Percentiles rank a stretch among this genome's conserved stretches.
These are phyloP conservation scores for Rutpela maculata DNA, from an alignment of 2,888 invertebrate species.

Conservation along the genomic window DNA sequence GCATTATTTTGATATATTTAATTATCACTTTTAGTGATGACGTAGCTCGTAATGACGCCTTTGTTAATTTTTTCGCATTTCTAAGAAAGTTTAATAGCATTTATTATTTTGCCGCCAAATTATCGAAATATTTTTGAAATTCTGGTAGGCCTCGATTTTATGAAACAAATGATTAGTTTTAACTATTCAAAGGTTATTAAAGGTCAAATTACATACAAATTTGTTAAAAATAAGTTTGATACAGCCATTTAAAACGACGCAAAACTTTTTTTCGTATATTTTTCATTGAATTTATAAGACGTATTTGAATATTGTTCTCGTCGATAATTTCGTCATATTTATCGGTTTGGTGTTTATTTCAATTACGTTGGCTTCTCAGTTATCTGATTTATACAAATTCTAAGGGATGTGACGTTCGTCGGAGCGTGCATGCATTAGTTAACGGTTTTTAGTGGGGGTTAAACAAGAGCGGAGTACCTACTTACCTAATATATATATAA, in stretches of 20 bases:
- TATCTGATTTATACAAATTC: conserved; percentile 16
- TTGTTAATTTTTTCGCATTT: conserved; percentile 67
- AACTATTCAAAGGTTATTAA: conserved; percentile 49
- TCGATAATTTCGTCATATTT: neutral
- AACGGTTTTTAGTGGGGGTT: conserved; percentile 17
- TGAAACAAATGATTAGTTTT: conserved; percentile 1
- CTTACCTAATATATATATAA: too few relatives aligned
- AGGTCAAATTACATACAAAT: conserved; percentile 47
- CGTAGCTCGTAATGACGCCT: conserved; percentile 69
- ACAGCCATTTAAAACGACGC: neutral
- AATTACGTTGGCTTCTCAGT: neutral
- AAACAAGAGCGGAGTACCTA: neutral
- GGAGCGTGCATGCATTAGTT: neutral
- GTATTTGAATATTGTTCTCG: neutral
- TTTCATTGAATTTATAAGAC: neutral
- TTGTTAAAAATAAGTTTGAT: conserved; percentile 37
- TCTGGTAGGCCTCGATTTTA: neutral
- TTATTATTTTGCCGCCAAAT: conserved; percentile 70
- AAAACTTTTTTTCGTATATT: conserved; percentile 3
- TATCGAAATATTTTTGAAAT: conserved; percentile 15
- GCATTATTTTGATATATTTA: conserved; percentile 58
- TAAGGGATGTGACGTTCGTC: neutral
- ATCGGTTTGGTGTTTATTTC: neutral
- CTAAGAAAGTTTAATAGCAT: conserved; percentile 52
- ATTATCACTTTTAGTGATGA: conserved; percentile 71